Base-by-base conservation (phyloP, 2,113 vertebrate genomes). In the Synodontis membranacea region DNA sequence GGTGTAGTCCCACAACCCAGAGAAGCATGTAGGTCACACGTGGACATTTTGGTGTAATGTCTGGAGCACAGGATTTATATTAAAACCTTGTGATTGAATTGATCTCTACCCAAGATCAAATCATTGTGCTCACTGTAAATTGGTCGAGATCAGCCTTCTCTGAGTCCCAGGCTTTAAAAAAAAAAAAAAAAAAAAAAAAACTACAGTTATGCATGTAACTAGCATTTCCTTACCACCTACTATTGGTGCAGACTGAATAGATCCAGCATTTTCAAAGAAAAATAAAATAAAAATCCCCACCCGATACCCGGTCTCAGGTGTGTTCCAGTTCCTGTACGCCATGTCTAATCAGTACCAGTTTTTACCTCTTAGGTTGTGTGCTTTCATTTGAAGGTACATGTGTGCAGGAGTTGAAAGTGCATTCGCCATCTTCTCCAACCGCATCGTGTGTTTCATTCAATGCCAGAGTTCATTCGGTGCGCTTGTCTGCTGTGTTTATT, bases 401-500 rank as follows among this genome's bases (percentile, higher is more conserved):
- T 58, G 23, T 58, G 5, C 5, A 58, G 23, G 56, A 58, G 56
- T 23, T 58, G 23, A 25, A 58, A 25, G 23, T 58, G 56, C 23
- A 25, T 23, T 56, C 23, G 11, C 25, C 25, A 28, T 31, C 60
- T 62, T 62, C 28, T n/a, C 14, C n/a, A 3, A 12, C 3, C n/a
- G n/a, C n/a, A n/a, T n/a, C n/a, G n/a, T n/a, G n/a, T n/a, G n/a
- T n/a, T 72, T 23, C 37, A 23, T 21, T 70, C 34, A 39, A n/a
- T n/a, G n/a, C n/a, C 39, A 4, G 25, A 48, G 42, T 75, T 75
- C 42, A 75, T 48, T 75, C 72, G 6, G 12, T 28, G 39, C n/a
- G 72, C 17, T 75, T 75, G 72, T 75, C 31, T 76, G 74, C n/a
- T 78, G 75, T 52, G 75, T 52, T 78, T 75, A 75, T 48, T 75